Evolutionary conservation across 2,113 vertebrate genomes (phyloP), one percentile per base, ranked within the genome.

Genomic region (Sebastes schlegelii): DNA sequence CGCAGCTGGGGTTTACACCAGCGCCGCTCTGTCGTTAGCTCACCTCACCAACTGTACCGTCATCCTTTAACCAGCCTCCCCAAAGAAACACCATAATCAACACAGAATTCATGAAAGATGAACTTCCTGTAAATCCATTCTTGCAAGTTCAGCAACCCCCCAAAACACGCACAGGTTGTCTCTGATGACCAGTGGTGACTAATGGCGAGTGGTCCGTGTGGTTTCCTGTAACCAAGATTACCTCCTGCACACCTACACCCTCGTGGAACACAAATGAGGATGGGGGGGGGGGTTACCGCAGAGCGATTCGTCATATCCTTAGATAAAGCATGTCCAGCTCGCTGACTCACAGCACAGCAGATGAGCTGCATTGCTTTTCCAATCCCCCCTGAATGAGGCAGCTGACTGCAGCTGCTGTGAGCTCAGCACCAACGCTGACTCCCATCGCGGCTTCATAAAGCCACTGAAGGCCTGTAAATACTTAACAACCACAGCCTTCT

Each of bases 371-470:
- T 77, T 40, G 74, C 78, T 77, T 69, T 83, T 66, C 74, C 83
- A 54, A 73, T 76, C 85, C 88, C 72, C 62, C 62, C 54, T 48
- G 67, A 82, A 87, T 43, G 72, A 86, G 65, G 79, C 79, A 78
- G 86, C 87, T 74, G 90, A 84, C 90, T 90, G 74, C 83, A 89
- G 91, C 88, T 90, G 86, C 86, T 77, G 79, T 34, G 82, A 87
- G 79, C 88, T 81, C 71, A 54, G 63, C 84, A 16, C 74, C 55
- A 3, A 23, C 34, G 40, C 79, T 16, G 57, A 4, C 72, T 80
- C 61, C 82, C 85, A 71, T 23, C 78, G 46, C 4, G 13, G 80
- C 74, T 43, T 63, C 85, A 48, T 61, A 61, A 80, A 85, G 63
- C 79, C 89, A 68, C 83, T 0, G 63, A 73, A 71, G 84, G 77